Percentiles rank a stretch among this genome's conserved stretches.
Evolutionary conservation across 2,113 vertebrate genomes (phyloP).

Genomic region (Xiphophorus maculatus): DNA sequence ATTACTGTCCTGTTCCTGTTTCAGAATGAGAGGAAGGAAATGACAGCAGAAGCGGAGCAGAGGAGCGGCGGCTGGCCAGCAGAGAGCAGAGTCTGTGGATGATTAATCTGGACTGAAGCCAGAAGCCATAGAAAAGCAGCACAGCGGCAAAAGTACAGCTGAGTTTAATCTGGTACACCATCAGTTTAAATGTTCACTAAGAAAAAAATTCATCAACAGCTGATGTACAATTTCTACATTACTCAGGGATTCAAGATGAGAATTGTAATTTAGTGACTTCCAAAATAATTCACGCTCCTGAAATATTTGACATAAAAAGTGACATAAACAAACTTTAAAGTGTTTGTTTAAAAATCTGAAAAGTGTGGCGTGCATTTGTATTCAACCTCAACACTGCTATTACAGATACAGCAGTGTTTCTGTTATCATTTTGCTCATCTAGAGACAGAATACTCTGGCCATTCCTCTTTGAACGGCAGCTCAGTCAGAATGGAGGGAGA

Average conservation of each 20-base stretch:
- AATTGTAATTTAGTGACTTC: neutral
- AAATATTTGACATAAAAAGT: too few relatives aligned
- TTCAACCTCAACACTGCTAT: neutral
- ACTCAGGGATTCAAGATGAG: neutral
- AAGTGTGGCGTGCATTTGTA: neutral
- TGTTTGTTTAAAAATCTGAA: too few relatives aligned
- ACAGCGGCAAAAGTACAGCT: slow-evolving; percentile 20
- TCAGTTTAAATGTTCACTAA: slow-evolving; percentile 19
- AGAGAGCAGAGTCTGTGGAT: slow-evolving; percentile 57
- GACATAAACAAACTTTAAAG: too few relatives aligned
- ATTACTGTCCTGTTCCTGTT: slow-evolving; percentile 52
- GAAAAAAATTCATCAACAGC: slow-evolving; percentile 1
- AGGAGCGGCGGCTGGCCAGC: slow-evolving; percentile 26
- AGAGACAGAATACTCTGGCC: too few relatives aligned
- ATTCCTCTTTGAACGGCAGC: too few relatives aligned
- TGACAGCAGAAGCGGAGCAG: slow-evolving; percentile 49
- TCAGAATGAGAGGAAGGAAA: slow-evolving; percentile 51
- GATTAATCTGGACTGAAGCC: slow-evolving; percentile 72
- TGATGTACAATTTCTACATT: neutral
- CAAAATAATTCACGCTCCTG: too few relatives aligned
- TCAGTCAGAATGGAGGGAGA: too few relatives aligned
- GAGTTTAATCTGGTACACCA: slow-evolving; percentile 24
- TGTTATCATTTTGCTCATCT: too few relatives aligned
- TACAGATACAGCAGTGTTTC: too few relatives aligned
- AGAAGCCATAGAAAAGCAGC: slow-evolving; percentile 53